Base-by-base conservation (phyloP, 1,140 invertebrate species). In the Pantala flavescens region DNA sequence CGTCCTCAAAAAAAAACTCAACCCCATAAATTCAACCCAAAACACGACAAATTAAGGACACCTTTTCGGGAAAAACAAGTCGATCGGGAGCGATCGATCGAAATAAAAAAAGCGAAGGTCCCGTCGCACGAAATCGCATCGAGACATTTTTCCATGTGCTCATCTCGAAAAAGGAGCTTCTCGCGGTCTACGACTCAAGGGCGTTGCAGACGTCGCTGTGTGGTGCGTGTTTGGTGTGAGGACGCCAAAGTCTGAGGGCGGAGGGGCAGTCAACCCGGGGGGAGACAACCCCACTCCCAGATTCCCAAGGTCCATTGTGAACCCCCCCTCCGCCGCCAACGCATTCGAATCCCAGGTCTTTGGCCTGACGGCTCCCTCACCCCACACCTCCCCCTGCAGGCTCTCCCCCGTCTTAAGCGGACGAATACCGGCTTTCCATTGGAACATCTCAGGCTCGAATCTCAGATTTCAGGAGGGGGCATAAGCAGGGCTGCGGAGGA, bases 381-480 rank as follows among this genome's bases (percentile, higher is more conserved):
- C 49, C 49, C 49, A 21, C 49, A 19, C 49, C 49, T 63, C 49
- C 49, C 49, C 14, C n/a, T 12, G 49, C 49, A 1, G 49, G 12
- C 49, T 63, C 49, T 16, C 49, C 49, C 49, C 12, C 49, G 49
- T 63, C 49, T 63, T 63, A 63, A 63, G 49, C 16, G 49, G 49
- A 63, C 3, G 49, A 63, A 63, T 63, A 63, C 49, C 49, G n/a
- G 49, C 49, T 63, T 63, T 63, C 49, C 49, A 63, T 63, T 63
- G 49, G 49, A 63, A 63, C 49, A 21, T 63, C 49, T 63, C n/a
- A 5, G 49, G 49, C 49, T 63, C 49, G 49, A 63, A 63, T 63
- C 49, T 63, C 49, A 63, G 49, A 63, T 63, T 63, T 63, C 49
- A 63, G 49, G 49, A 63, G 49, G 49, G 49, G 49, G 49, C 49